Conservation (phyloP, 2,888 invertebrate species). For the Lithodes maja region DNA sequence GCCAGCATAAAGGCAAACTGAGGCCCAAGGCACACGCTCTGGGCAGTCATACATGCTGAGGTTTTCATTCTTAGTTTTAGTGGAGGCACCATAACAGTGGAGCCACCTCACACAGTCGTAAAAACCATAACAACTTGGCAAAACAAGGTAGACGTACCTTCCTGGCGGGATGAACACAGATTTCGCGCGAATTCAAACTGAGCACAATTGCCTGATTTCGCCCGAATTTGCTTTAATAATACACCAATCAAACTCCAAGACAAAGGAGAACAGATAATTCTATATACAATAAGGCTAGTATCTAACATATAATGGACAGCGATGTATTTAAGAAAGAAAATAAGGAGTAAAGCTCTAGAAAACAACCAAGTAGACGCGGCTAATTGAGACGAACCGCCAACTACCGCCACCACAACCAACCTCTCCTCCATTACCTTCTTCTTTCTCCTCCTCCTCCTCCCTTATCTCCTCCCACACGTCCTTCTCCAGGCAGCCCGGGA, state of each 20-base stretch:
- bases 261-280: neutral
- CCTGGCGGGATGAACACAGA: conserved; percentile 54
- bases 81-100: conserved; percentile 45
- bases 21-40: conserved; percentile 15
- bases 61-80: conserved; percentile 47
- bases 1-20: conserved; percentile 22
- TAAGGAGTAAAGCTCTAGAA: neutral
- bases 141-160: conserved; percentile 60
- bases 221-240: conserved; percentile 18
- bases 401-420: conserved; percentile 14
- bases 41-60: conserved; percentile 26
- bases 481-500: conserved; percentile 26
- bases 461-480: conserved; percentile 4
- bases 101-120: conserved; percentile 54
- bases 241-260: neutral
- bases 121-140: conserved; percentile 52
- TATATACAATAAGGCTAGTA: neutral
- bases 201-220: conserved; percentile 48
- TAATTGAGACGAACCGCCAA: conserved; percentile 46
- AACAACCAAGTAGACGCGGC: neutral
- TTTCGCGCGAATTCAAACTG: conserved; percentile 66
- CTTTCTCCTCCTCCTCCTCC: neutral
- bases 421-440: neutral
- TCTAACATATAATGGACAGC: no score
- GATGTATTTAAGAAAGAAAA: neutral